These are phyloP conservation scores for Villa cingulata DNA, from an alignment of 2,888 invertebrate species.

Conservation along the genomic window DNA sequence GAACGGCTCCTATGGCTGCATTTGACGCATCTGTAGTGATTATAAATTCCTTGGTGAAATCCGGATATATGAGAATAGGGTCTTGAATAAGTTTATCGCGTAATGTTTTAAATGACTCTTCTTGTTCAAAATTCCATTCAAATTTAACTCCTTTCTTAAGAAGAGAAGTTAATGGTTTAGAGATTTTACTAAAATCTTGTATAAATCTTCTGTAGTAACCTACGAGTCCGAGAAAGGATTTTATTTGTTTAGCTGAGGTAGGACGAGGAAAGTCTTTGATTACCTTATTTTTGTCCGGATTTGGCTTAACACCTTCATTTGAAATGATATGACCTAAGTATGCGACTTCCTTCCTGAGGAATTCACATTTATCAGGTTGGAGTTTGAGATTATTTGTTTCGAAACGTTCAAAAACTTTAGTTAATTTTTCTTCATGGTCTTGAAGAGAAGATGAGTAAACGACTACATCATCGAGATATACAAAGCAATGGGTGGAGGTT, in stretches of 20 bases:
- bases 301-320: background rate
- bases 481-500: slow-evolving; percentile 7
- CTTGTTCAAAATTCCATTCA: slow-evolving; percentile 2
- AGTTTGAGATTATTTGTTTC: slow-evolving; percentile 5
- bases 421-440: slow-evolving; percentile 5
- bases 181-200: slow-evolving; percentile 4
- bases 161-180: background rate
- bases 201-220: slow-evolving; percentile 12
- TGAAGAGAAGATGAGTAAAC: slow-evolving; percentile 5
- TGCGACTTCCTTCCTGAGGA: slow-evolving; percentile 5
- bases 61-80: background rate
- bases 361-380: slow-evolving; percentile 5
- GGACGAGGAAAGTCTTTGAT: slow-evolving; percentile 10
- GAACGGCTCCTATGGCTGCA: background rate
- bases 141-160: background rate
- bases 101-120: slow-evolving; percentile 1
- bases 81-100: background rate
- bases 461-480: slow-evolving; percentile 11
- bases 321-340: slow-evolving; percentile 9
- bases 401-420: slow-evolving; percentile 2
- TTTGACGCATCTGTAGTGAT: background rate
- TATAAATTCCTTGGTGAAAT: background rate
- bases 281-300: slow-evolving; percentile 2
- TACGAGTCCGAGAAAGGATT: slow-evolving; percentile 15
- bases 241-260: slow-evolving; percentile 15